phyloP scores from a whole-genome alignment of 2,888 invertebrate species.

The Euplexia lucipara region DNA sequence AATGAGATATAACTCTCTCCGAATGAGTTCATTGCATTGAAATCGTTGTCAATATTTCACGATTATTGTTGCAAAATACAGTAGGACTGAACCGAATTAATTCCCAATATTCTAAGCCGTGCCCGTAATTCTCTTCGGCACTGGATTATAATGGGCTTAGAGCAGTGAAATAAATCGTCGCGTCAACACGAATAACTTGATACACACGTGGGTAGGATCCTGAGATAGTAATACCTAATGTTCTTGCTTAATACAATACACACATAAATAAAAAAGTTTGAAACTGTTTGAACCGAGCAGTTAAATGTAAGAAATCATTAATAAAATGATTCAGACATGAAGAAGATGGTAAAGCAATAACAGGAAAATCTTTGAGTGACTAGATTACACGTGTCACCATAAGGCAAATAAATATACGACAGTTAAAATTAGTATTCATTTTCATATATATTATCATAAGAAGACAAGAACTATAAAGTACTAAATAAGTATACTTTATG shows the following conservation, averaged over 20 bases:
- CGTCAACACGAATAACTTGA: constrained; percentile 70
- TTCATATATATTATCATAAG: constrained; percentile 32
- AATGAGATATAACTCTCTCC: constrained; percentile 48
- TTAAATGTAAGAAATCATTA: neutral
- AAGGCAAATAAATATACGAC: constrained; percentile 12
- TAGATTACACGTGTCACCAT: constrained; percentile 31
- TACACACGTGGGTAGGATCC: constrained; percentile 73
- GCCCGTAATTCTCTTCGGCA: constrained; percentile 64
- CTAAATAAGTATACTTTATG: constrained; percentile 6
- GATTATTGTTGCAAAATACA: constrained; percentile 54
- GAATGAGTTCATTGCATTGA: constrained; percentile 41
- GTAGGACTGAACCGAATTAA: constrained; percentile 52
- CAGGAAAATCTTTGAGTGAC: constrained; percentile 24
- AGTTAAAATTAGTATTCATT: constrained; percentile 39
- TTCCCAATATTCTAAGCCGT: constrained; percentile 62
- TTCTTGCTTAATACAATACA: constrained; percentile 65
- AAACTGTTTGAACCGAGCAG: constrained; percentile 2
- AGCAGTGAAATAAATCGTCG: constrained; percentile 74
- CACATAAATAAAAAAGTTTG: constrained; percentile 24
- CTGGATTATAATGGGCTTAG: constrained; percentile 70
- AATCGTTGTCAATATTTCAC: constrained; percentile 52
- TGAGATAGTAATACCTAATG: constrained; percentile 68
- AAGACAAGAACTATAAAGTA: constrained; percentile 14
- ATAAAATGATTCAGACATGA: constrained; percentile 5
- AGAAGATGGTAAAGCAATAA: constrained; percentile 13